Conservation (phyloP, 2,797 vertebrate species). For the Liasis olivaceus region DNA sequence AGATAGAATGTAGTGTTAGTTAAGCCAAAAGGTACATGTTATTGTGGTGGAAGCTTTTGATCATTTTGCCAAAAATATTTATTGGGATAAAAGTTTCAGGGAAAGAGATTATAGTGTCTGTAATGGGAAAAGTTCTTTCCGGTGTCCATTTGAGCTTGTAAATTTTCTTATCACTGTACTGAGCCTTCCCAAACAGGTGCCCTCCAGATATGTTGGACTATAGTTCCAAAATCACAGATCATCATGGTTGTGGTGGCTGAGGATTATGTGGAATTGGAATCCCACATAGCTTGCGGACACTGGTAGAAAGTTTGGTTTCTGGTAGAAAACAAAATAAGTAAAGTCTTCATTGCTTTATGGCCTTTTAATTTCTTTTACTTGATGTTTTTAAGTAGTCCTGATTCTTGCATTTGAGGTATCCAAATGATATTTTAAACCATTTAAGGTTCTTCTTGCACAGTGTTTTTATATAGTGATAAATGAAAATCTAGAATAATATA, state of each 20-base stretch:
- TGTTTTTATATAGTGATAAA: slow-evolving; percentile 45
- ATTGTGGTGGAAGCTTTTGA: background rate
- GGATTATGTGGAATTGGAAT: background rate
- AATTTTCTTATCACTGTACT: background rate
- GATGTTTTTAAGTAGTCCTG: background rate
- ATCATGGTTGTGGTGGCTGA: background rate
- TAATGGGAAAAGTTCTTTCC: background rate
- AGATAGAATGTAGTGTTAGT: background rate
- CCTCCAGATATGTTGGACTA: background rate
- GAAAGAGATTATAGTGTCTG: background rate
- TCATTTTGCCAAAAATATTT: background rate
- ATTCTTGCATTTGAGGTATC: slow-evolving; percentile 1
- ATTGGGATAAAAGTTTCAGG: background rate
- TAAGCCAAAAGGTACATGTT: background rate
- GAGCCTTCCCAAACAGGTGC: background rate
- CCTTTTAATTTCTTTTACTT: background rate
- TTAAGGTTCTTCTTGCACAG: slow-evolving; percentile 47
- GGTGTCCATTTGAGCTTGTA: background rate
- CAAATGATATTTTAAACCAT: slow-evolving; percentile 24
- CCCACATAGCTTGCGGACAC: background rate
- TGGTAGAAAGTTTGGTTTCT: background rate
- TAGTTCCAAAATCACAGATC: background rate
- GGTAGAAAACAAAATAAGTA: slow-evolving; percentile 1
- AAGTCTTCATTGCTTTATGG: background rate
- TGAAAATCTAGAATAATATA: slow-evolving; percentile 32